These are phyloP conservation scores for Montipora foliosa DNA, from an alignment of 64 coral and sea anemone genomes.

Conservation along the genomic window DNA sequence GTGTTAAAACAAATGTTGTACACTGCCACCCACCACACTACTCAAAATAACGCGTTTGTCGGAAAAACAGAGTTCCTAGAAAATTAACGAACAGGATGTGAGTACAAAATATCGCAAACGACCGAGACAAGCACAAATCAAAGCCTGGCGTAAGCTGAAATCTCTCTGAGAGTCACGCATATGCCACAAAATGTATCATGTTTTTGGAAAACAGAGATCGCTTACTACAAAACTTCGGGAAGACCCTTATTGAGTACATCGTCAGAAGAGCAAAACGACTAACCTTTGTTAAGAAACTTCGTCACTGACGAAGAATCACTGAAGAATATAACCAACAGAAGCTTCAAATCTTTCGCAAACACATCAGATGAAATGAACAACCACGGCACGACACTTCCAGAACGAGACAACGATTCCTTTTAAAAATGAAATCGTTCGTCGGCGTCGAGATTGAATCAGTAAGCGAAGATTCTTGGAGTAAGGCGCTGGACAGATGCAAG, in stretches of 20 bases:
- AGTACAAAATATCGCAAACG: background rate
- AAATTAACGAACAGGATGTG: background rate
- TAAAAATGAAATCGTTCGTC: background rate
- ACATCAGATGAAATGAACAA: too few relatives aligned
- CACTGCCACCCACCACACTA: background rate
- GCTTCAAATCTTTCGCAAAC: background rate
- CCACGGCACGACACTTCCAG: background rate
- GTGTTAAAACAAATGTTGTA: slow-evolving; percentile 25
- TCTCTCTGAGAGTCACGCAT: too few relatives aligned
- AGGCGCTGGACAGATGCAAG: background rate
- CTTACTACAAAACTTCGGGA: too few relatives aligned
- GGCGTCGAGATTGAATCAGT: background rate
- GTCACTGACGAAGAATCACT: background rate
- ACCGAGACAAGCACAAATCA: too few relatives aligned
- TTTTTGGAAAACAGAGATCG: too few relatives aligned
- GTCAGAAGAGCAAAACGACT: too few relatives aligned
- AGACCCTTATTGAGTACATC: too few relatives aligned
- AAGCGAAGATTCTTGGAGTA: background rate
- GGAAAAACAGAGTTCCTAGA: background rate
- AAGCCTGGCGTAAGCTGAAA: too few relatives aligned
- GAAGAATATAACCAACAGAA: background rate
- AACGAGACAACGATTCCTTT: background rate
- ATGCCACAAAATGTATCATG: too few relatives aligned
- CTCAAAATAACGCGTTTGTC: background rate
- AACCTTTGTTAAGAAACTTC: too few relatives aligned